Base-by-base conservation (phyloP, 2,797 vertebrate species). In the Enteromius afrohamiltoni region DNA sequence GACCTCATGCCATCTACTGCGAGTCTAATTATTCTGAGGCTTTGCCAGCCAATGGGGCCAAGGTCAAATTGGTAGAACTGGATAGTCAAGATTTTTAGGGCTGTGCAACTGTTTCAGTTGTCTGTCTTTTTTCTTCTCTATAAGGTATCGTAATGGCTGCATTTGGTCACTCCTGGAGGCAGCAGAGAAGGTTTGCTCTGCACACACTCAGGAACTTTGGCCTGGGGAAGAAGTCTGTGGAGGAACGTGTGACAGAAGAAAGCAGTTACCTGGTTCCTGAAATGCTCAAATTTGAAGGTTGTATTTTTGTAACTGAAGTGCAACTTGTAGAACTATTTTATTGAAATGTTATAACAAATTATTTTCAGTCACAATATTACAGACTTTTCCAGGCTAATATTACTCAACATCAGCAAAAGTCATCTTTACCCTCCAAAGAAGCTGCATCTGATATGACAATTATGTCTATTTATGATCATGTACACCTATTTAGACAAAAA, bases 131-230 rank as follows among this genome's bases (percentile, higher is more conserved):
- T 53, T 16, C 17, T 6, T 78, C 23, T 60, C 13, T 55, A 13
- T 40, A 47, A 84, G 77, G 83, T 29, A 84, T 84, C 3, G 3
- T 84, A 23, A 42, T 84, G 58, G 58, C 90, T 1, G 85, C 40
- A 11, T 94, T 0, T 0, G 92, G 93, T 1, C 88, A 87, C 45
- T 91, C 86, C 0, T 94, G 94, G 93, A 89, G 78, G 75, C 92
- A 94, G 64, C 92, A 95, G 89, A 93, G 93, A 37, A 86, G 87
- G 4, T 95, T 94, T 76, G 89, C 90, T 21, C 89, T 93, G 78
- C 89, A 53, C 0, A 23, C 88, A 0, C 82, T 94, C 51, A 88
- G 88, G 9, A 91, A 82, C 62, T 88, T 94, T 78, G 40, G 40
- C 8, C 1, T 9, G 10, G 40, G 9, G 10, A 42, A 42, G 40